Evolutionary conservation across 1,140 invertebrate genomes (phyloP), one percentile per base, ranked within the genome.

Genomic region (Solenopsis fugax): DNA sequence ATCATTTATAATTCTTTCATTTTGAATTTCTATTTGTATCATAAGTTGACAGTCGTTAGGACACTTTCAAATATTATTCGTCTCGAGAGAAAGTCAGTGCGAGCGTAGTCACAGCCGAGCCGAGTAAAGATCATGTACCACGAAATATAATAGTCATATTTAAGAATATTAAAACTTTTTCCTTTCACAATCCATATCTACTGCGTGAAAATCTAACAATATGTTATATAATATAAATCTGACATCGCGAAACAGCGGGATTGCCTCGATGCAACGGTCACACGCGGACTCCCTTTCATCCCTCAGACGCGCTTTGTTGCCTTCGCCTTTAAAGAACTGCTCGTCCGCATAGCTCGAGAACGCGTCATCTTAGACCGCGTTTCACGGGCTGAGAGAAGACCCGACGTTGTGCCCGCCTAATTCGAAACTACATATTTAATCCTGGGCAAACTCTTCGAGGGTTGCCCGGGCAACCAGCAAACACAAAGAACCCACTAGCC

Each of bases 391-490:
- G 37, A 48, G 60, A 64, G 80, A 84, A 64, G 65, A 34, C 5
- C 13, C 67, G 54, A 62, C 91, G 91, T 93, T 94, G 90, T 92
- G 76, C 86, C 71, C 67, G 88, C 92, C 94, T 95, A 94, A 95
- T 95, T 93, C 92, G 90, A 94, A 94, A 93, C 91, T 94, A 94
- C 93, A 95, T 95, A 94, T 95, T 95, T 95, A 94, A 95, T 94
- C 91, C 90, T 94, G 87, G 80, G 91, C 91, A 94, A 94, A 95
- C 93, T 91, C 56, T 64, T 73, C 73, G 71, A 75, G 89, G 86
- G 93, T 93, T 92, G 84, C 91, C 92, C 73, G 80, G 87, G 92
- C 85, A 92, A 92, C 89, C 90, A 64, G 67, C 88, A 73, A 73
- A 82, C 86, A 91, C 89, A 93, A 93, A 94, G 91, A 93, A 86